phyloP scores from a whole-genome alignment of 1,140 invertebrate genomes.

The Drosophila kikkawai region DNA sequence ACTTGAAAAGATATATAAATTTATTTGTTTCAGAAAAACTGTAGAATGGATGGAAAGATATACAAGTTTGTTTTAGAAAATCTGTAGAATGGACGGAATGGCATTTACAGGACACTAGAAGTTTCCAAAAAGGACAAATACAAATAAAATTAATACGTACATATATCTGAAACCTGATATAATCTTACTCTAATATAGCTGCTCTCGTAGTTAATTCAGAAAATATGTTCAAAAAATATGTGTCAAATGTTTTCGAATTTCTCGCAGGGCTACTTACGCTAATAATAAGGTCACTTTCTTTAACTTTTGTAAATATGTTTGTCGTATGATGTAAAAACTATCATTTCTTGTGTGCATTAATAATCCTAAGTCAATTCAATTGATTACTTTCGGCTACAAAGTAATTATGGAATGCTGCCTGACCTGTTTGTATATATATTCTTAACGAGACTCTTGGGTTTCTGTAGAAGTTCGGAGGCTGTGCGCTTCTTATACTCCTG shows the following conservation, averaged over 20 bases:
- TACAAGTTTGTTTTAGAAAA: constrained; percentile 28
- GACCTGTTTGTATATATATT: constrained; percentile 33
- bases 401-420: constrained; percentile 60
- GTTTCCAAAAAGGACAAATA: constrained; percentile 27
- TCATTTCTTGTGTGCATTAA: constrained; percentile 24
- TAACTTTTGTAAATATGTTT: constrained; percentile 23
- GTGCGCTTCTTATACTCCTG: constrained; percentile 52
- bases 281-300: constrained; percentile 80
- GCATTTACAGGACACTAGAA: constrained; percentile 41
- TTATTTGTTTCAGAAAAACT: constrained; percentile 46
- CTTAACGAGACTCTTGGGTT: constrained; percentile 67
- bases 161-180: constrained; percentile 46
- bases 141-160: background rate
- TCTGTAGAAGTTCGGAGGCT: constrained; percentile 48
- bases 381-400: constrained; percentile 40
- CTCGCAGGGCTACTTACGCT: constrained; percentile 63
- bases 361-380: constrained; percentile 58
- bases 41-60: constrained; percentile 45
- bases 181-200: constrained; percentile 30
- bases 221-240: constrained; percentile 50
- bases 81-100: constrained; percentile 61
- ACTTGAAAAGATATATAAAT: constrained; percentile 16
- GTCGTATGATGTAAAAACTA: constrained; percentile 7
- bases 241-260: constrained; percentile 47
- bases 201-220: constrained; percentile 40